These are phyloP conservation scores for Actenoides hombroni DNA, from an alignment of 2,113 vertebrate species.

Conservation along the genomic window DNA sequence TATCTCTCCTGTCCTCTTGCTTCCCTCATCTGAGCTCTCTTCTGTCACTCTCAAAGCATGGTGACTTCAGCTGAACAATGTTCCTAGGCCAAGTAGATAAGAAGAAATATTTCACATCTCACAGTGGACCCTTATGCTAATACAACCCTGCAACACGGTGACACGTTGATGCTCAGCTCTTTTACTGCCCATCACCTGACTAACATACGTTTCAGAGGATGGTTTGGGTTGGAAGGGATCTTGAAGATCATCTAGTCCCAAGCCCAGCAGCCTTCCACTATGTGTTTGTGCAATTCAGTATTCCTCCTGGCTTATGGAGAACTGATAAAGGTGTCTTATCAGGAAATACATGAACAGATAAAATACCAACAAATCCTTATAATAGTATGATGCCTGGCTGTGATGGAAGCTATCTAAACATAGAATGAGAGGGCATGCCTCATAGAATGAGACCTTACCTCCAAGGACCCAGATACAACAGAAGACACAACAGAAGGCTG, in stretches of 20 bases:
- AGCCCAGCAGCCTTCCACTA: not conserved
- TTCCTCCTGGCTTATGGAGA: not conserved
- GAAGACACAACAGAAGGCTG: not conserved
- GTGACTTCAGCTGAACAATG: not conserved
- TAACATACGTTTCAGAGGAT: not conserved
- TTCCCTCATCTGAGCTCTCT: not conserved
- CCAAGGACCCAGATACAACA: not conserved
- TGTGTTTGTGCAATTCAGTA: no score
- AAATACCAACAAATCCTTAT: not conserved
- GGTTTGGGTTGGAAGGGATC: not conserved
- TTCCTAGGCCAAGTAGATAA: not conserved
- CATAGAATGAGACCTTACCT: not conserved
- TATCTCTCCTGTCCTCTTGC: not conserved
- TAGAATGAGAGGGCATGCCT: not conserved
- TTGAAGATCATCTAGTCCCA: not conserved
- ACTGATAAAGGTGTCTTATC: not conserved
- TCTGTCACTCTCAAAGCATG: fast-evolving
- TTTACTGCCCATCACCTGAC: not conserved
- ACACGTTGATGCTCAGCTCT: not conserved
- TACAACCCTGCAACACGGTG: fast-evolving
- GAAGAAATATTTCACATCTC: not conserved
- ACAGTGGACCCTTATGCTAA: not conserved
- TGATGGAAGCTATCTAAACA: not conserved
- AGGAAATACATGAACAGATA: not conserved
- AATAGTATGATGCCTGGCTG: not conserved